Conservation (phyloP, 2,797 vertebrate species). For the Hirundo rustica region DNA sequence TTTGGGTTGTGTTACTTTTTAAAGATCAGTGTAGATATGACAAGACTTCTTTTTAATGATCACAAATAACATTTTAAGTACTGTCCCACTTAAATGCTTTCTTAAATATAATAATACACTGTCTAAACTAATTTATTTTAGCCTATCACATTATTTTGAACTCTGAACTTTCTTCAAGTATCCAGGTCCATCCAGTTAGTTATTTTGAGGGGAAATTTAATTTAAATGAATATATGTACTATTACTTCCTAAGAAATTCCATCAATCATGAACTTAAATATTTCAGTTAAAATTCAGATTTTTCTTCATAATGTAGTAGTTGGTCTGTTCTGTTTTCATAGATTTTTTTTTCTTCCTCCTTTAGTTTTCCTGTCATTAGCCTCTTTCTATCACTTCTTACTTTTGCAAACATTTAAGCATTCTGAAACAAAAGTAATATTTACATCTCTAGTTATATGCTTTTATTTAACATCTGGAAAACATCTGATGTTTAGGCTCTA, state of each 20-base stretch:
- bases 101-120: background rate
- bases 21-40: background rate
- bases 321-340: background rate
- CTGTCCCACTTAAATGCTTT: background rate
- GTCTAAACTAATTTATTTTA: background rate
- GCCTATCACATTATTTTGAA: background rate
- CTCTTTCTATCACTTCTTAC: background rate
- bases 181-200: background rate
- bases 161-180: background rate
- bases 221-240: background rate
- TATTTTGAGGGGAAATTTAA: background rate
- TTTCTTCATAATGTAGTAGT: background rate
- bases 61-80: background rate
- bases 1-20: background rate
- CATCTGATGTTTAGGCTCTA: background rate
- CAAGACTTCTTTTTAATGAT: background rate
- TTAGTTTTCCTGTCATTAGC: background rate
- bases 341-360: conserved; percentile 23
- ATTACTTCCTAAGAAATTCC: background rate
- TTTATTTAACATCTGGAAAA: background rate
- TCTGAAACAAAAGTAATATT: background rate
- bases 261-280: background rate
- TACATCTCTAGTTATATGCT: background rate
- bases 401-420: background rate
- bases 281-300: background rate